These are phyloP conservation scores for Propithecus coquereli DNA, from an alignment of 2,113 vertebrate species.

Conservation along the genomic window DNA sequence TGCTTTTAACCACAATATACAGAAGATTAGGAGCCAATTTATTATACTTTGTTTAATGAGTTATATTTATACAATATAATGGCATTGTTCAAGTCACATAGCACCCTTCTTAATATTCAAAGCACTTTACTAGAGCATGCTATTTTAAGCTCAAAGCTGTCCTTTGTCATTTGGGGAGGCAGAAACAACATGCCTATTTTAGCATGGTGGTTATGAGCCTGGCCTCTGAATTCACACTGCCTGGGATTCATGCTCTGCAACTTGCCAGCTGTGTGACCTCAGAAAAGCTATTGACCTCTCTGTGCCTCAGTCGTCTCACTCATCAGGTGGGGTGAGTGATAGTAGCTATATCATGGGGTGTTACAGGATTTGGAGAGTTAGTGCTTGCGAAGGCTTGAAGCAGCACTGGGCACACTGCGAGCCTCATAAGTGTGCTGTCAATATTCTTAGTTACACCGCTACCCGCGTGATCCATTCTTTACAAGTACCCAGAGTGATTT, in stretches of 20 bases:
- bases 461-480: not conserved
- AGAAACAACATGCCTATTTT: conserved; percentile 20
- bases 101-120: conserved; percentile 67
- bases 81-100: conserved; percentile 58
- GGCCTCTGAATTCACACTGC: not conserved
- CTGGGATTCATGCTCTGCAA: not conserved
- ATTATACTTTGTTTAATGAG: conserved; percentile 70
- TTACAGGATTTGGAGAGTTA: not conserved
- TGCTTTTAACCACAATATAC: conserved; percentile 71
- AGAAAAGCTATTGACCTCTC: not conserved
- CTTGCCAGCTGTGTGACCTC: not conserved
- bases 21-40: conserved; percentile 71
- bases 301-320: not conserved
- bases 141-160: conserved; percentile 69
- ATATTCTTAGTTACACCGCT: not conserved
- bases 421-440: not conserved
- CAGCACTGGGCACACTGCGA: no score
- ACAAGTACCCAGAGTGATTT: not conserved
- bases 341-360: not conserved
- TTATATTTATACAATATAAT: conserved; percentile 69
- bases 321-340: not conserved
- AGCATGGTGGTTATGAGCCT: not conserved
- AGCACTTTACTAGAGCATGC: conserved; percentile 44
- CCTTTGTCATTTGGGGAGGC: conserved; percentile 51
- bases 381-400: not conserved